A percentile compares a stretch with the other conserved stretches of the same genome.
phyloP scores from a whole-genome alignment of 2,888 invertebrate species.

The Thymelicus lineola region DNA sequence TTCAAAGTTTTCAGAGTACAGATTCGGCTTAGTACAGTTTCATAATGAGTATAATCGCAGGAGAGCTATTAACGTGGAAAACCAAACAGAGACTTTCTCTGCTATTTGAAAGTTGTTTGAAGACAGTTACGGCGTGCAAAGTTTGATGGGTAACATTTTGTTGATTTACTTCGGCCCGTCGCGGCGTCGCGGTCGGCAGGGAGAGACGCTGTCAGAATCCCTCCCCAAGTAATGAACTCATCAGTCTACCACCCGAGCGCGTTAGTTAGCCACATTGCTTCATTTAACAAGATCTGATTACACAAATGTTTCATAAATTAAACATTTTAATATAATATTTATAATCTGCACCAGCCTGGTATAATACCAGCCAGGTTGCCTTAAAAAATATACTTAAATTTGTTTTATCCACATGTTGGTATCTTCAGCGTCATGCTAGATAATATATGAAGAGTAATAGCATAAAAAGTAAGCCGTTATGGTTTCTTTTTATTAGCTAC shows the following conservation, averaged over 20 bases:
- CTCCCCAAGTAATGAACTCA: conserved; percentile 37
- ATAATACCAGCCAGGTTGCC: too few relatives aligned
- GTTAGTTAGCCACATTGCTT: conserved; percentile 60
- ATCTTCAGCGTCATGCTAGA: too few relatives aligned
- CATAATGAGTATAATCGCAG: too few relatives aligned
- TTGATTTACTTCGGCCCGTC: conserved; percentile 64
- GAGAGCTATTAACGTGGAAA: too few relatives aligned
- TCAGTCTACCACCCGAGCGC: conserved; percentile 44
- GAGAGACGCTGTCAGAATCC: conserved; percentile 40
- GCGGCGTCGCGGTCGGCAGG: conserved; percentile 45
- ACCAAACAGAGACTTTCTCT: neutral
- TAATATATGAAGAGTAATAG: too few relatives aligned
- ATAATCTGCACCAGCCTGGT: too few relatives aligned
- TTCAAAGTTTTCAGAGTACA: neutral
- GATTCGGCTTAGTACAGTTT: neutral
- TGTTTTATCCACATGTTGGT: too few relatives aligned
- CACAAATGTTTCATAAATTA: neutral
- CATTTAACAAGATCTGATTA: conserved; percentile 9
- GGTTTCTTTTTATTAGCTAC: too few relatives aligned
- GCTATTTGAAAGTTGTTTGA: conserved; percentile 17
- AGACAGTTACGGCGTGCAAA: conserved; percentile 28
- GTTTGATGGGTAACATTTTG: conserved; percentile 50
- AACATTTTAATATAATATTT: neutral
- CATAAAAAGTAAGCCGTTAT: too few relatives aligned
- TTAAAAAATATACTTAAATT: too few relatives aligned